Percentiles rank a stretch among this genome's conserved stretches.
These are phyloP conservation scores for Cephalotes varians DNA, from an alignment of 2,888 invertebrate species.

Conservation along the genomic window DNA sequence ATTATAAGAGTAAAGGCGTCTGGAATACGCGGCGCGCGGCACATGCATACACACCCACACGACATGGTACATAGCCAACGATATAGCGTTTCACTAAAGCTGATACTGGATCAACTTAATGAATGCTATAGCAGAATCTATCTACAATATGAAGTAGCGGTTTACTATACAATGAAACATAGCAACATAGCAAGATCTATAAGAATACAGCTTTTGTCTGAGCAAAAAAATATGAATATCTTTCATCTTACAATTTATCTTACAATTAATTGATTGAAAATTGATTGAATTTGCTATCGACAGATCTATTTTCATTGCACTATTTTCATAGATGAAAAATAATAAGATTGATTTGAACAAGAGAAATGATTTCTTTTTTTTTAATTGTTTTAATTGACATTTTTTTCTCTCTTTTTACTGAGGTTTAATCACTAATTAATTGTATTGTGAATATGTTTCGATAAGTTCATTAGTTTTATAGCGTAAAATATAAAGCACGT, in stretches of 20 bases:
- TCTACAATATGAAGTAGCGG: slow-evolving; percentile 10
- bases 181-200: neutral
- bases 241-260: slow-evolving; percentile 9
- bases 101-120: neutral
- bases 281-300: neutral
- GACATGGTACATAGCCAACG: slow-evolving; percentile 51
- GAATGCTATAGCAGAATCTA: neutral
- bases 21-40: slow-evolving; percentile 67
- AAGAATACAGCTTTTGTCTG: neutral
- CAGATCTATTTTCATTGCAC: neutral
- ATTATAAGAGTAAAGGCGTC: slow-evolving; percentile 68
- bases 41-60: slow-evolving; percentile 70
- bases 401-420: neutral
- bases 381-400: too few species aligned
- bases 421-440: neutral
- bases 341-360: neutral
- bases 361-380: neutral
- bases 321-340: neutral
- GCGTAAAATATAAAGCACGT: slow-evolving; percentile 3
- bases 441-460: neutral
- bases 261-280: neutral
- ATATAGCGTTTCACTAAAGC: slow-evolving; percentile 22
- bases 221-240: neutral
- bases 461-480: neutral
- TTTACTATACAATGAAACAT: slow-evolving; percentile 7